A percentile compares a stretch with the other conserved stretches of the same genome.
Conservation (phyloP, 2,888 invertebrate species). For the Limnephilus auricula region DNA sequence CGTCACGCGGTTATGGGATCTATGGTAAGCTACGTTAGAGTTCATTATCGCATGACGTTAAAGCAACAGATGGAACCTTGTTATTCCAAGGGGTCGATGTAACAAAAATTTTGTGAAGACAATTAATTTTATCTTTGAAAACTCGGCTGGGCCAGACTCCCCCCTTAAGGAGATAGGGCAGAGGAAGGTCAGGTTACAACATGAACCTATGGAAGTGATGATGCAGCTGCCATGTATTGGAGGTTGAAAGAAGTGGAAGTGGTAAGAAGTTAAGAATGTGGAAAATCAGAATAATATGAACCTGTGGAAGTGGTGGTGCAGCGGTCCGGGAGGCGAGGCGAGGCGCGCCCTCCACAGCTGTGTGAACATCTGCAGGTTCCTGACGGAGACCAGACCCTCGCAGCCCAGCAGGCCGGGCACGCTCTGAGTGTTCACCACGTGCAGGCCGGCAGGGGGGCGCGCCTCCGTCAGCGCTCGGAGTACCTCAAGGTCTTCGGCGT, state of each 20-base stretch:
- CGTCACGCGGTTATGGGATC: no score
- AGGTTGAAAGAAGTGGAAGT: not conserved
- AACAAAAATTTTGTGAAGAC: no score
- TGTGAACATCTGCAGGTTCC: slow-evolving; percentile 87
- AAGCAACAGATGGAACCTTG: no score
- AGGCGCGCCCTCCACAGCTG: slow-evolving; percentile 77
- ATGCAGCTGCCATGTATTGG: not conserved
- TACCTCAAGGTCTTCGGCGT: slow-evolving; percentile 88
- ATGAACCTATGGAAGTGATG: no score
- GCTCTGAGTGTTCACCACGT: slow-evolving; percentile 87
- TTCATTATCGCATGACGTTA: no score
- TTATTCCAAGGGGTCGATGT: no score
- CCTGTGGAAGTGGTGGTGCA: slow-evolving; percentile 74
- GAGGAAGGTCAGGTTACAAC: no score
- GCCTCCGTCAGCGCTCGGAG: slow-evolving; percentile 86
- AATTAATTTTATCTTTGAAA: no score
- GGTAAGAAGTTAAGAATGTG: not conserved
- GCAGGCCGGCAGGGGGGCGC: slow-evolving; percentile 85
- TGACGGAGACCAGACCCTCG: slow-evolving; percentile 76
- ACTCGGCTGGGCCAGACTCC: no score
- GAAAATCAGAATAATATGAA: slow-evolving; percentile 61
- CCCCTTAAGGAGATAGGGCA: no score
- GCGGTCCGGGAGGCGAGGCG: slow-evolving; percentile 58
- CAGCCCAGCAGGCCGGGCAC: slow-evolving; percentile 85
- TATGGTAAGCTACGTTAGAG: no score